phyloP scores from a whole-genome alignment of 2,888 invertebrate species.

The Agrilus biguttatus region DNA sequence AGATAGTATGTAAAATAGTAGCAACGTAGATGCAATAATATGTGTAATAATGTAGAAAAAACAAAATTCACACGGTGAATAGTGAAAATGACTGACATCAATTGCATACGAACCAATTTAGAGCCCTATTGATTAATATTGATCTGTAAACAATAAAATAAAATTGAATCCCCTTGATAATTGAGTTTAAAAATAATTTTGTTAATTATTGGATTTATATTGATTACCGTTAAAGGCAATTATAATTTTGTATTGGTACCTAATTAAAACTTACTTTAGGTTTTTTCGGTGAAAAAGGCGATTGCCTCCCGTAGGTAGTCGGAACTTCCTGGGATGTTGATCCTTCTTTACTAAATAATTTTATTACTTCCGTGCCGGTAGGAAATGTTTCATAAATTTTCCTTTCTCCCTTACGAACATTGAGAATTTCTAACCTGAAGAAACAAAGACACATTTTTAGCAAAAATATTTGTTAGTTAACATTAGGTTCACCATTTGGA shows the following conservation, averaged over 20 bases:
- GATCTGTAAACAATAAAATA: conserved; percentile 7
- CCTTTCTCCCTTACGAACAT: conserved; percentile 30
- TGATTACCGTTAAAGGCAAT: too few species aligned
- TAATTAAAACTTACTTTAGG: conserved; percentile 34
- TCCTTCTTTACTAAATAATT: conserved; percentile 25
- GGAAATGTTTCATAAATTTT: conserved; percentile 31
- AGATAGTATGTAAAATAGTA: too few species aligned
- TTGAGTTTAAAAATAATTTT: too few species aligned
- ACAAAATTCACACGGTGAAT: neutral
- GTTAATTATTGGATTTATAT: too few species aligned
- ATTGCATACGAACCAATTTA: conserved; percentile 20
- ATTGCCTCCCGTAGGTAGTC: conserved; percentile 25
- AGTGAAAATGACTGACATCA: neutral
- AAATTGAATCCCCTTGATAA: too few species aligned
- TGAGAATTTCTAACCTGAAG: conserved; percentile 36
- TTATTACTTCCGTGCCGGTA: conserved; percentile 32
- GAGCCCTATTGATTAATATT: conserved; percentile 44
- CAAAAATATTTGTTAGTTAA: too few species aligned
- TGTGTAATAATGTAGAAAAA: too few species aligned
- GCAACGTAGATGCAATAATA: too few species aligned
- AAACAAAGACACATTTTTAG: neutral
- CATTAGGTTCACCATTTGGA: too few species aligned
- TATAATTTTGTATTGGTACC: too few species aligned
- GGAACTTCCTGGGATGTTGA: conserved; percentile 26
- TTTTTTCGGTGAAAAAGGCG: conserved; percentile 42